Percentiles rank a stretch among this genome's conserved stretches.
These are phyloP conservation scores for Burhinus oedicnemus DNA, from an alignment of 2,113 vertebrate genomes.

Conservation along the genomic window DNA sequence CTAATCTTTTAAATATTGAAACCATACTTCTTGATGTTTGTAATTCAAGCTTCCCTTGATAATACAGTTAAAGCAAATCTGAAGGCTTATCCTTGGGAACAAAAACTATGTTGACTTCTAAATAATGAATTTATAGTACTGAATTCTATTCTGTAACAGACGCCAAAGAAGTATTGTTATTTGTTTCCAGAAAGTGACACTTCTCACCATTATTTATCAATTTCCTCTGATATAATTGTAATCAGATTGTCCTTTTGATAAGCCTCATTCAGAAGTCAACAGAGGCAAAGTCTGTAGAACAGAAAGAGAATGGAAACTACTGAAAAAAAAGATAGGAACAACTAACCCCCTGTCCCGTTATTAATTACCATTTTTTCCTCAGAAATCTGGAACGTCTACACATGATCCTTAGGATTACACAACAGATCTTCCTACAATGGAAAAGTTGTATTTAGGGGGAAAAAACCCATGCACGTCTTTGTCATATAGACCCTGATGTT, in stretches of 20 bases:
- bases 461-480: fast-evolving
- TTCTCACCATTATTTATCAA: neutral
- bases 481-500: neutral
- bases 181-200: neutral
- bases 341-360: fast-evolving
- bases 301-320: neutral
- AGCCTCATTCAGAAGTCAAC: neutral
- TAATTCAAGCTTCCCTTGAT: neutral
- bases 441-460: neutral
- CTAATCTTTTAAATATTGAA: constrained; percentile 23
- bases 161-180: neutral
- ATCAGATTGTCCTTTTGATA: neutral
- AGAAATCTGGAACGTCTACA: neutral
- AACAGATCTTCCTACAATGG: neutral
- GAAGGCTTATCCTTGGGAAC: neutral
- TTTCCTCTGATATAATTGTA: neutral
- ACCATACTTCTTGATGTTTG: neutral
- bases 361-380: neutral
- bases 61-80: neutral
- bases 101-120: neutral
- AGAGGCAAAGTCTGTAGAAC: neutral
- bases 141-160: neutral
- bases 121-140: neutral
- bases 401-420: neutral
- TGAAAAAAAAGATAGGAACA: neutral